Percentiles rank a stretch among this genome's conserved stretches.
Conservation (phyloP, 2,797 vertebrate species). For the Trichosurus vulpecula region DNA sequence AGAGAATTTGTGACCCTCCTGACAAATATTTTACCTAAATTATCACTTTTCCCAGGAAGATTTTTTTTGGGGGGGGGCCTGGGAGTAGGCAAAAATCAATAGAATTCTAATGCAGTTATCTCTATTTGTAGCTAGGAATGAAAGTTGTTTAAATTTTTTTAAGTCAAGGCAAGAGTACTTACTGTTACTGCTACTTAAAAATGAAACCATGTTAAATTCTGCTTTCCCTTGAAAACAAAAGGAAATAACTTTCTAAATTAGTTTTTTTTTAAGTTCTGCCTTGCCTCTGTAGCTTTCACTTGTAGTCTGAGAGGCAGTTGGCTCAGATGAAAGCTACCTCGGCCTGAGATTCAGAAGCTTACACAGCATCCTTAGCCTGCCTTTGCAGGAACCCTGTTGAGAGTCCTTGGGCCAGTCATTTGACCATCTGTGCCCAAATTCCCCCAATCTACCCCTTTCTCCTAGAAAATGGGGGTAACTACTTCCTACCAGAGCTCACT, state of each 20-base stretch:
- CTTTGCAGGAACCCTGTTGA: background rate
- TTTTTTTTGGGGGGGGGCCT: background rate
- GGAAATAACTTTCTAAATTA: constrained; percentile 12
- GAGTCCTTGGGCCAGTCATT: background rate
- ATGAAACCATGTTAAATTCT: background rate
- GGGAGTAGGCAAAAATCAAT: background rate
- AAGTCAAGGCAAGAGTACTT: background rate
- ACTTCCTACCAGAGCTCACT: background rate
- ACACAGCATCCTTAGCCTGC: background rate
- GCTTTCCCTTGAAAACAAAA: constrained; percentile 18
- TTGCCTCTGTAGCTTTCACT: background rate
- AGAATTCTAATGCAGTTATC: background rate
- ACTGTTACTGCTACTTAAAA: background rate
- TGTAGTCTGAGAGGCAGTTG: background rate
- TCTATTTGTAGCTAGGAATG: background rate
- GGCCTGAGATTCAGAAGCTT: background rate
- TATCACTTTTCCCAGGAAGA: background rate
- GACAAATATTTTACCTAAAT: background rate
- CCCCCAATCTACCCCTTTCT: background rate
- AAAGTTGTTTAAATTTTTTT: background rate
- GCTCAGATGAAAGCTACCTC: background rate
- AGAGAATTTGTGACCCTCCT: background rate
- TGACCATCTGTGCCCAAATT: background rate
- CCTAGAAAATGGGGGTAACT: background rate
- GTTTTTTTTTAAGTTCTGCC: background rate